A percentile compares a stretch with the other conserved stretches of the same genome.
These are phyloP conservation scores for Drosophila suzukii DNA, from an alignment of 1,140 invertebrate genomes.

Conservation along the genomic window DNA sequence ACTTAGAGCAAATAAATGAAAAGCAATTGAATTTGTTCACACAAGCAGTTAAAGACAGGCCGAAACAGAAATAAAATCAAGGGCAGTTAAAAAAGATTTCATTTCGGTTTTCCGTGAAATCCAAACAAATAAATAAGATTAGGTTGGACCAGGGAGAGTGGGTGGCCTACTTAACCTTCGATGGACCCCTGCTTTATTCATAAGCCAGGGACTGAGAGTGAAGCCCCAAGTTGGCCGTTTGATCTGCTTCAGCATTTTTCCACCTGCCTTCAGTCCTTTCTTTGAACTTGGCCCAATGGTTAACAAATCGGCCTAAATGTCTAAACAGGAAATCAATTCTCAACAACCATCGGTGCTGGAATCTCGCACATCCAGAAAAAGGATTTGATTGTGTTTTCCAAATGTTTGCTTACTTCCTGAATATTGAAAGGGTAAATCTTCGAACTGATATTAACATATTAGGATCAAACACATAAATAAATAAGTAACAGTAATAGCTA, in stretches of 20 bases:
- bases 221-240: constrained; percentile 47
- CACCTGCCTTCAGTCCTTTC: constrained; percentile 18
- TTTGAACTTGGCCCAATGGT: constrained; percentile 47
- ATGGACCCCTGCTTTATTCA: constrained; percentile 30
- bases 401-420: neutral
- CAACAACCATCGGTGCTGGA: constrained; percentile 54
- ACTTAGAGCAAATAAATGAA: constrained; percentile 60
- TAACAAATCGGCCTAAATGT: constrained; percentile 66
- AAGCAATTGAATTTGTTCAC: constrained; percentile 60
- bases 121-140: constrained; percentile 38
- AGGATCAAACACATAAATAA: no score
- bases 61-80: constrained; percentile 38
- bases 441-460: no score
- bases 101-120: constrained; percentile 21
- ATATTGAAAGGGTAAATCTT: neutral
- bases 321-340: constrained; percentile 77
- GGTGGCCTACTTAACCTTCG: constrained; percentile 46
- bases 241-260: constrained; percentile 49
- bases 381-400: no score
- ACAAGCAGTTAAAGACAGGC: constrained; percentile 35
- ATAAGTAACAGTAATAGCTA: no score
- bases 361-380: constrained; percentile 2
- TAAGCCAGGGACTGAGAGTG: constrained; percentile 42
- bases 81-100: constrained; percentile 20
- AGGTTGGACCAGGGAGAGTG: constrained; percentile 4